These are phyloP conservation scores for Trachythela sp. DNA, from an alignment of 64 coral and sea anemone genomes.

Conservation along the genomic window DNA sequence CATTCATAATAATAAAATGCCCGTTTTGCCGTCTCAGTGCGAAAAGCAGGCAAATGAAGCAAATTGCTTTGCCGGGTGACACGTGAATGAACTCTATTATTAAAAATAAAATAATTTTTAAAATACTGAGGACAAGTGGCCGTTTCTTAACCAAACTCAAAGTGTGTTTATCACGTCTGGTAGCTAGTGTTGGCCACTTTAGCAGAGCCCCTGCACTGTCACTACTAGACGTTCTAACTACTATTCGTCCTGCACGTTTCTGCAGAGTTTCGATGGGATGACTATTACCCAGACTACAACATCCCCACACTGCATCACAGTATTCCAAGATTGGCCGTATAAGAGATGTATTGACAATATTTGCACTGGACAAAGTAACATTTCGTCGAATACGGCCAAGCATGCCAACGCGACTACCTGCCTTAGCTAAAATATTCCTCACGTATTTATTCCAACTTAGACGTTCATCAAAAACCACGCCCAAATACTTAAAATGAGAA, in stretches of 20 bases:
- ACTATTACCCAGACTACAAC: slow-evolving; percentile 29
- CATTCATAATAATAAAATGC: neutral
- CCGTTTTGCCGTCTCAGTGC: neutral
- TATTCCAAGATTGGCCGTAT: slow-evolving; percentile 45
- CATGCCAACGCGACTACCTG: slow-evolving; percentile 25
- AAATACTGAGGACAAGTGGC: slow-evolving; percentile 39
- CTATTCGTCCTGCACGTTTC: slow-evolving; percentile 35
- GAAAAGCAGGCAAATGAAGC: neutral
- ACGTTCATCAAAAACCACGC: too few species aligned
- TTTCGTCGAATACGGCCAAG: slow-evolving; percentile 15
- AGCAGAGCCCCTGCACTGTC: slow-evolving; percentile 16
- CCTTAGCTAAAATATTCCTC: slow-evolving; percentile 22
- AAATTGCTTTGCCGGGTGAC: neutral
- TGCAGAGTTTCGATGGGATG: slow-evolving; percentile 26
- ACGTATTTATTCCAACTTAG: neutral
- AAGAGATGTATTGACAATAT: slow-evolving; percentile 34
- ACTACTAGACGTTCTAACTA: neutral
- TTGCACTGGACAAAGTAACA: slow-evolving; percentile 17
- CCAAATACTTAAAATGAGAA: neutral
- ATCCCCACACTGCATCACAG: slow-evolving; percentile 49
- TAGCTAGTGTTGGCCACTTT: slow-evolving; percentile 35
- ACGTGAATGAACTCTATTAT: neutral
- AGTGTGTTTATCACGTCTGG: slow-evolving; percentile 21
- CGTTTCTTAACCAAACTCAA: slow-evolving; percentile 46
- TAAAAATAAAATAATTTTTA: slow-evolving; percentile 47